Base-by-base conservation (phyloP, 37 sponge, comb jelly and placozoan species). In the Aplysina aerophoba region DNA sequence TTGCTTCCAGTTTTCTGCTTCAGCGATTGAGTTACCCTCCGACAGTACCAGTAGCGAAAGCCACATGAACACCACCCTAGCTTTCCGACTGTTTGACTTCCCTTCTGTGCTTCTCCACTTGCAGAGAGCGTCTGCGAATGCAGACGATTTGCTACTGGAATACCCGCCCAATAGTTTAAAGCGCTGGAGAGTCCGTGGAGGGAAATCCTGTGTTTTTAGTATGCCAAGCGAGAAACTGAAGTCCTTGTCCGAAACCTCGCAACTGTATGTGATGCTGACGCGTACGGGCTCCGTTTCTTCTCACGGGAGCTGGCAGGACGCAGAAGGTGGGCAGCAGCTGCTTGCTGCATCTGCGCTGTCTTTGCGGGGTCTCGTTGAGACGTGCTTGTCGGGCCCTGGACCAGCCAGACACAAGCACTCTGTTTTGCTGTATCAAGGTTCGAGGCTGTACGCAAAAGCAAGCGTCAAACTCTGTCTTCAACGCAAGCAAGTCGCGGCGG, bases 1-100 rank as follows among this genome's bases (percentile, higher is more conserved):
- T 69, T 27, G 17, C 0, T 69, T 69, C 34, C 71, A 69, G 71
- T 69, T 69, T 69, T 69, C 17, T 69, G 34, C 34, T 34, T 69
- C 30, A 1, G 28, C 71, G 1, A 35, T n/a, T 30, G 71, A 69
- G 30, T 34, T 69, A 27, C 34, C 34, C 4, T 17, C 17, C 28
- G 34, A 1, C 31, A 31, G 34, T 31, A 35, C 28, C 17, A 4
- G 34, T 12, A 69, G 34, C 34, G 35, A 31, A 1, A 1, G 4
- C 30, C 30, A 31, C 28, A n/a, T 12, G 27, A 30, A 4, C 19
- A 4, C 4, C 34, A 35, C 71, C 34, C 17, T 69, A 34, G 71
- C 34, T 34, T 69, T 69, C 34, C 30, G 34, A 35, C 71, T 69
- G 33, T 69, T 69, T 30, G 34, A 69, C 34, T 69, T 69, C 34